These are phyloP conservation scores for Lepisosteus osseus DNA, from an alignment of 2,113 vertebrate genomes.

Conservation along the genomic window DNA sequence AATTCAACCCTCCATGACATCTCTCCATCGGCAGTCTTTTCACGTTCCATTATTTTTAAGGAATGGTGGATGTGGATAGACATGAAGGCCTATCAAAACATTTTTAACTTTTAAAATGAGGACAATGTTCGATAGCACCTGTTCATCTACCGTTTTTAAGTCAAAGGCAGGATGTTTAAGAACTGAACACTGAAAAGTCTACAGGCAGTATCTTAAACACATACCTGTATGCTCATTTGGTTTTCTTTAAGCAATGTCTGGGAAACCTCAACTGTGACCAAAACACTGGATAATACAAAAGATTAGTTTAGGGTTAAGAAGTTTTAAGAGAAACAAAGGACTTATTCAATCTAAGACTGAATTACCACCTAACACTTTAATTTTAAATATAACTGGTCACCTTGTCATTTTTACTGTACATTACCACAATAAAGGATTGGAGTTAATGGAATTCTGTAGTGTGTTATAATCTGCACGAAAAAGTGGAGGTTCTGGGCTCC, in stretches of 20 bases:
- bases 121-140: neutral
- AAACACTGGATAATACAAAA: no score
- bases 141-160: neutral
- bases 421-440: no score
- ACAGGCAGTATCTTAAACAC: neutral
- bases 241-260: constrained; percentile 1
- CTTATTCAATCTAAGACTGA: no score
- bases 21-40: neutral
- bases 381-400: no score
- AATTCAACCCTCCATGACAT: neutral
- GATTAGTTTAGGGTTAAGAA: no score
- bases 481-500: no score
- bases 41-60: neutral
- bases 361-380: no score
- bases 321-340: no score
- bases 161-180: neutral
- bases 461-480: no score
- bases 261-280: neutral
- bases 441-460: no score
- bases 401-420: no score
- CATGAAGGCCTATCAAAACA: neutral
- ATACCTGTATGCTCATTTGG: neutral
- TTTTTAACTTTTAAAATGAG: neutral
- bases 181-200: neutral
- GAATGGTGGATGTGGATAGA: neutral